These are phyloP conservation scores for Drosophila teissieri DNA, from an alignment of 1,140 invertebrate species.

Conservation along the genomic window DNA sequence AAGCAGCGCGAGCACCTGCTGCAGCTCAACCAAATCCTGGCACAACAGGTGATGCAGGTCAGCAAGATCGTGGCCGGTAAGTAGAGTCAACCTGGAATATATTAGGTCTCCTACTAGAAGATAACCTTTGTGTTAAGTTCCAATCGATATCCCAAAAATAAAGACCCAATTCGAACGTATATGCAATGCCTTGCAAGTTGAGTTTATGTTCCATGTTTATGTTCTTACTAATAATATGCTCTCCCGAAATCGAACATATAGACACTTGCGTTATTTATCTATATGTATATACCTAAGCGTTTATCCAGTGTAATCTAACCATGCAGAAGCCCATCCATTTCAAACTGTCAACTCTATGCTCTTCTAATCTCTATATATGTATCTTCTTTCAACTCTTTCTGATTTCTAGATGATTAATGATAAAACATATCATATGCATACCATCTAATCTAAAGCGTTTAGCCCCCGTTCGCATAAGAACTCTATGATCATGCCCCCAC, in stretches of 20 bases:
- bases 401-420: constrained; percentile 84
- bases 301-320: constrained; percentile 55
- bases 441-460: constrained; percentile 60
- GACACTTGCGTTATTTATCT: constrained; percentile 43
- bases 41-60: constrained; percentile 96
- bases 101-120: constrained; percentile 15
- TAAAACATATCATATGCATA: constrained; percentile 78
- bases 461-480: constrained; percentile 49
- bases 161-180: constrained; percentile 39
- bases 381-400: constrained; percentile 80
- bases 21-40: constrained; percentile 95
- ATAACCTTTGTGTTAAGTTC: constrained; percentile 43
- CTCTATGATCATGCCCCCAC: constrained; percentile 49
- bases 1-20: constrained; percentile 93
- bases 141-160: constrained; percentile 39
- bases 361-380: constrained; percentile 80
- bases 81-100: constrained; percentile 55
- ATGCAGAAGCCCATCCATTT: constrained; percentile 38
- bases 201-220: constrained; percentile 68
- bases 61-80: constrained; percentile 96
- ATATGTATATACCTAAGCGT: constrained; percentile 54
- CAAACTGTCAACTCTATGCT: constrained; percentile 71
- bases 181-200: constrained; percentile 69
- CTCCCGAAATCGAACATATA: constrained; percentile 37
- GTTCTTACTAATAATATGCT: constrained; percentile 69